These are phyloP conservation scores for Ips nitidus DNA, from an alignment of 1,140 invertebrate genomes.

Conservation along the genomic window DNA sequence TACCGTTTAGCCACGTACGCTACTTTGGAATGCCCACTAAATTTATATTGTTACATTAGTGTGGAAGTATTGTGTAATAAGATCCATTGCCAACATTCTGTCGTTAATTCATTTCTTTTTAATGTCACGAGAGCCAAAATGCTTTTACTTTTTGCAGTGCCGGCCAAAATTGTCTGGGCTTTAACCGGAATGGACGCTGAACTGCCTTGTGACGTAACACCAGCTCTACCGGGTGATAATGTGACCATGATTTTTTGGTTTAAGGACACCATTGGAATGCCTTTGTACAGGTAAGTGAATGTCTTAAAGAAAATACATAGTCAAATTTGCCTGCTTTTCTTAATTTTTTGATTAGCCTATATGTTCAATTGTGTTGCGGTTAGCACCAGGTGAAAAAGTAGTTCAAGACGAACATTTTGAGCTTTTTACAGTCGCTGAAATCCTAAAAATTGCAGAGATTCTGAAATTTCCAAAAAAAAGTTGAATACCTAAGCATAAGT, in stretches of 20 bases:
- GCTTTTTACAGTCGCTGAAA: too few relatives aligned
- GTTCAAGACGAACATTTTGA: too few relatives aligned
- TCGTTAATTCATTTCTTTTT: not conserved
- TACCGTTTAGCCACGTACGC: constrained; percentile 25
- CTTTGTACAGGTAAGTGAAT: constrained; percentile 74
- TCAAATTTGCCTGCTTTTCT: too few relatives aligned
- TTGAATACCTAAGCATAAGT: too few relatives aligned
- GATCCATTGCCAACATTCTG: not conserved
- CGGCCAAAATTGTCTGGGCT: constrained; percentile 69
- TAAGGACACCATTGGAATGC: constrained; percentile 77
- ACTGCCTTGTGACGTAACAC: constrained; percentile 79
- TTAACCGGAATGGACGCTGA: constrained; percentile 71
- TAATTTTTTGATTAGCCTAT: too few relatives aligned
- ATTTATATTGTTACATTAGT: constrained; percentile 31
- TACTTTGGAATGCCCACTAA: constrained; percentile 26
- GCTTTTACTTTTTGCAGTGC: constrained; percentile 55
- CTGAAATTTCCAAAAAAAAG: too few relatives aligned
- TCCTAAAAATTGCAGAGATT: too few relatives aligned
- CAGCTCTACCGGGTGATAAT: constrained; percentile 67
- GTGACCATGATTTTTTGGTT: constrained; percentile 84
- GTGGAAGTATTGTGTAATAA: constrained; percentile 12
- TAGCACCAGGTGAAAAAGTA: too few relatives aligned
- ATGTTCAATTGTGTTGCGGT: too few relatives aligned
- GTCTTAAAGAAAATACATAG: too few relatives aligned
- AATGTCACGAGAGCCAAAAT: not conserved